phyloP scores from a whole-genome alignment of 2,888 invertebrate genomes.

The Microplitis manilae region DNA sequence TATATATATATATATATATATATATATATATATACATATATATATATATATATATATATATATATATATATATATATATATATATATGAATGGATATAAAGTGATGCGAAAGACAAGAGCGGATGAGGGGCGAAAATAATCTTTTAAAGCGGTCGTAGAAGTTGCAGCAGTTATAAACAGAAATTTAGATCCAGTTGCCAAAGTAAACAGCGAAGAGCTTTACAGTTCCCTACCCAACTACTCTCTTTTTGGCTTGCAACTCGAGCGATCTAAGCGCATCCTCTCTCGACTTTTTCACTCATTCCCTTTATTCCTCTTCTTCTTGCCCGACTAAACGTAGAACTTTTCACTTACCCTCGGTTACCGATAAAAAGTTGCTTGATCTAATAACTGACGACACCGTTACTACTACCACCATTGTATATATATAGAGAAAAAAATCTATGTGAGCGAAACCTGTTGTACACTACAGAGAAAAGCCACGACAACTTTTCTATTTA shows the following conservation, averaged over 20 bases:
- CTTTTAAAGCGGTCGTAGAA: conserved; percentile 62
- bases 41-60: neutral
- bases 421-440: neutral
- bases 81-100: neutral
- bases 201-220: conserved; percentile 58
- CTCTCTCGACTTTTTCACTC: conserved; percentile 11
- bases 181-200: conserved; percentile 67
- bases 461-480: conserved; percentile 5
- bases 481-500: neutral
- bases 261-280: conserved; percentile 26
- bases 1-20: too few species aligned
- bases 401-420: conserved; percentile 48
- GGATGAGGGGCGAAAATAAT: conserved; percentile 56
- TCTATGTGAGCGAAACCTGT: neutral
- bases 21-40: neutral
- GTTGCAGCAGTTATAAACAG: conserved; percentile 66
- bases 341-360: conserved; percentile 67
- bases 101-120: neutral
- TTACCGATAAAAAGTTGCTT: conserved; percentile 63
- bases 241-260: conserved; percentile 12
- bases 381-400: conserved; percentile 66
- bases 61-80: conserved; percentile 5
- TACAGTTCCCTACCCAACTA: conserved; percentile 9
- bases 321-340: conserved; percentile 44
- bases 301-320: conserved; percentile 26